Percentiles rank a stretch among this genome's conserved stretches.
phyloP scores from a whole-genome alignment of 30 jellyfish, hydroid and myxozoan genomes.

The Turritopsis rubra region DNA sequence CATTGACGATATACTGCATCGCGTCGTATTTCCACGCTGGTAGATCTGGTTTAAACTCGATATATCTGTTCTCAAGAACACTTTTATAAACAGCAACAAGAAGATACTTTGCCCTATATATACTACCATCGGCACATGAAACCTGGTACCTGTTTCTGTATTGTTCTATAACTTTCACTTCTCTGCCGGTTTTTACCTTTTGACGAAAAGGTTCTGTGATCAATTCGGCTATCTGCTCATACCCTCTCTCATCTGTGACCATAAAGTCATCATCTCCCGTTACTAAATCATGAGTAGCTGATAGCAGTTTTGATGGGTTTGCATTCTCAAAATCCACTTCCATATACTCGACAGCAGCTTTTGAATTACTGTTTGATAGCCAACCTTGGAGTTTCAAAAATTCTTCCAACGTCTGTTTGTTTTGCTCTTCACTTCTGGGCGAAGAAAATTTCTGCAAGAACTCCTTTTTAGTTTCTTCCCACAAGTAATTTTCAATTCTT shows the following conservation, averaged over 20 bases:
- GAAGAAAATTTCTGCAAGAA: background rate
- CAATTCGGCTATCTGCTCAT: slow-evolving; percentile 1
- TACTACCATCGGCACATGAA: slow-evolving; percentile 33
- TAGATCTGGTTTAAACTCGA: slow-evolving; percentile 48
- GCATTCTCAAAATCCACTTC: slow-evolving; percentile 47
- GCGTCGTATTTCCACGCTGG: slow-evolving; percentile 78
- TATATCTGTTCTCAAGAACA: slow-evolving; percentile 39
- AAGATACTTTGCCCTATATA: slow-evolving; percentile 55
- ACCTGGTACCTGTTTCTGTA: slow-evolving; percentile 20
- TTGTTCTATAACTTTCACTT: slow-evolving; percentile 19
- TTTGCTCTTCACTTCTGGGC: background rate
- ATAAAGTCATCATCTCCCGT: slow-evolving; percentile 51
- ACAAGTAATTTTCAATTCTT: background rate
- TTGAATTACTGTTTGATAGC: slow-evolving; percentile 23
- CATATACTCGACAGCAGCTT: slow-evolving; percentile 42
- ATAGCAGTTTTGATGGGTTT: slow-evolving; percentile 29
- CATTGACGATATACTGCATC: slow-evolving; percentile 33
- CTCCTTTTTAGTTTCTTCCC: background rate
- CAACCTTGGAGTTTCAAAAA: slow-evolving; percentile 35
- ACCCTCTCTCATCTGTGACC: slow-evolving; percentile 25
- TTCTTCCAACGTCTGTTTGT: background rate
- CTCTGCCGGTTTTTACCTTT: background rate
- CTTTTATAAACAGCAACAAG: slow-evolving; percentile 50
- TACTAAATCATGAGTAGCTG: background rate
- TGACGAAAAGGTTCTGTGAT: background rate